Evolutionary conservation across 2,113 vertebrate species (phyloP), one percentile per base, ranked within the genome.

Genomic region (Psilopsiagon aymara): DNA sequence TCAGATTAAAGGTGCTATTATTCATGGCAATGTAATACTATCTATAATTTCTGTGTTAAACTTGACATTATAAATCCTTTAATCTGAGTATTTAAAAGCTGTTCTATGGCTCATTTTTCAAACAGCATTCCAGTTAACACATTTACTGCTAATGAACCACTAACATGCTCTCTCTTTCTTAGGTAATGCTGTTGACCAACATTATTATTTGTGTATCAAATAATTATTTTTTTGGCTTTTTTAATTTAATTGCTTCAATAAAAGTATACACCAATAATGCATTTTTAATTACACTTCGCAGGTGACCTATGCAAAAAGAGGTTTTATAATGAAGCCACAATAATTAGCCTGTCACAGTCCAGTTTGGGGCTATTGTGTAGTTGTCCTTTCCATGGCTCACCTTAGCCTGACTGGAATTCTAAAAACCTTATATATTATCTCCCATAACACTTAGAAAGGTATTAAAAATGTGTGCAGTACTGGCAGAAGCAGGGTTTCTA

Each of bases 181-280:
- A 98, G 98, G 99, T 99, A 99, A 99, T 86, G 96, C 98, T 99
- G 98, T 99, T 99, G 99, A 99, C 99, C 99, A 99, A 99, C 98
- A 99, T 99, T 99, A 99, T 99, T 99, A 99, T 99, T 99, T 99
- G 98, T 98, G 98, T 98, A 62, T 97, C 98, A 98, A 98, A 98
- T 99, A 99, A 99, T 99, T 99, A 98, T 98, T 98, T 98, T 98
- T 99, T 98, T 97, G 49, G 97, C 98, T 99, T 99, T 99, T 99
- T 99, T 98, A 98, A 98, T 99, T 99, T 99, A 99, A 99, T 99
- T 98, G 98, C 99, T 98, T 99, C 99, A 99, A 99, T 99, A 99
- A 99, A 99, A 98, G 99, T 94, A 98, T 98, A 98, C 98, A 98
- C 98, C 98, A 99, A 99, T 99, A 99, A 99, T 98, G 98, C 98